Conservation (phyloP, 2,888 invertebrate species). For the Folsomia manolachei region DNA sequence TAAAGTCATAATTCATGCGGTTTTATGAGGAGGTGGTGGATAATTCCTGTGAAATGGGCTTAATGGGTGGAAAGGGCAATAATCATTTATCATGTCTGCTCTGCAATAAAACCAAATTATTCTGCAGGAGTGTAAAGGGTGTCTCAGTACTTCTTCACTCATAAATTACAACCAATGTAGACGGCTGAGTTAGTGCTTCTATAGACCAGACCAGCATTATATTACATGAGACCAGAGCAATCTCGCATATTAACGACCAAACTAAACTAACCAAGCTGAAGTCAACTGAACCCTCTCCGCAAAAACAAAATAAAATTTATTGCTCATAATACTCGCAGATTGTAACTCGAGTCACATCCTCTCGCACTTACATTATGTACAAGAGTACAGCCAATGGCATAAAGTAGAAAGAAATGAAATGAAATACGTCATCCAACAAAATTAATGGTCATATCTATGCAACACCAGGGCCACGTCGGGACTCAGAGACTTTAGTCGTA, state of each 20-base stretch:
- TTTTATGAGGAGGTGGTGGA: background rate
- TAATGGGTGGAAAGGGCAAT: conserved; percentile 15
- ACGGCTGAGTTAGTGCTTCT: too few species aligned
- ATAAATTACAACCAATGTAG: background rate
- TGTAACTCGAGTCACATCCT: background rate
- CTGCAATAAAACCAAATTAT: conserved; percentile 7
- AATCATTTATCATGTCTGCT: conserved; percentile 14
- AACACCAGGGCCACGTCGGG: too few species aligned
- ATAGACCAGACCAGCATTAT: background rate
- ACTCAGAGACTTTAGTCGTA: too few species aligned
- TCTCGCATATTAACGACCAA: background rate
- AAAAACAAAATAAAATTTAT: background rate
- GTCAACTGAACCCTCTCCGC: background rate
- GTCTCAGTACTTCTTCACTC: background rate
- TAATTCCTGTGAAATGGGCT: background rate
- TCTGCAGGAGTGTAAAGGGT: too few species aligned
- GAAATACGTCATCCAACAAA: too few species aligned
- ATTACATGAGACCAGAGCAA: too few species aligned
- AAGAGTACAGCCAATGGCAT: too few species aligned
- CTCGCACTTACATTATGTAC: too few species aligned
- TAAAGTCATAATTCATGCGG: conserved; percentile 16
- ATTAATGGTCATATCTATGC: too few species aligned
- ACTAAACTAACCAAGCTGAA: too few species aligned
- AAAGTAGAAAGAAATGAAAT: too few species aligned
- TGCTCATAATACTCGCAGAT: background rate